phyloP scores from a whole-genome alignment of 92 coral and sea anemone species.

The Paragorgia papillata region DNA sequence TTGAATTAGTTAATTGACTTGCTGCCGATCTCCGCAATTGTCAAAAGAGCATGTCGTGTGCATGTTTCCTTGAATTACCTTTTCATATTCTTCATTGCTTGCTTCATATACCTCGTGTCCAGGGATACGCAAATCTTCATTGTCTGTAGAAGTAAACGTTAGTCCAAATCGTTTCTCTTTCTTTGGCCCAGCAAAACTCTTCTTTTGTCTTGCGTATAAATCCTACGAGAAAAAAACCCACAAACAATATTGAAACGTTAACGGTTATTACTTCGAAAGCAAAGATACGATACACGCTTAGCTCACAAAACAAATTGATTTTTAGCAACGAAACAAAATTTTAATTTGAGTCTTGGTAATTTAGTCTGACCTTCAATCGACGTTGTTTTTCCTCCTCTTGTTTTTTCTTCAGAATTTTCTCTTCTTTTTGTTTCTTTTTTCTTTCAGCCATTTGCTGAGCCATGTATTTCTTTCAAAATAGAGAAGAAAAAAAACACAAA shows the following conservation, averaged over 20 bases:
- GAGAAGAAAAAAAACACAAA: constrained; percentile 4
- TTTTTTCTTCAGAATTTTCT: constrained; percentile 72
- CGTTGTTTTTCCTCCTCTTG: constrained; percentile 79
- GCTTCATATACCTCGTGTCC: constrained; percentile 38
- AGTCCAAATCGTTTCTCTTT: constrained; percentile 70
- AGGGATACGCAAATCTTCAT: constrained; percentile 20
- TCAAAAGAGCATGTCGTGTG: too few species aligned
- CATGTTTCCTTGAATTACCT: too few species aligned
- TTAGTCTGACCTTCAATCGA: constrained; percentile 66
- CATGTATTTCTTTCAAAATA: constrained; percentile 99
- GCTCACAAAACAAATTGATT: too few species aligned
- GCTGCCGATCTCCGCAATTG: too few species aligned
- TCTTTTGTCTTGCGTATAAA: constrained; percentile 83
- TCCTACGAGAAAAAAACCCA: constrained; percentile 52
- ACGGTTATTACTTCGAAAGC: too few species aligned
- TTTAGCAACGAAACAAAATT: too few species aligned
- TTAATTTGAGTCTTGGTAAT: too few species aligned
- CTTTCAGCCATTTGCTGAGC: constrained; percentile 87
- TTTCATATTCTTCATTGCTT: not conserved
- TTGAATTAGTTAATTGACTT: too few species aligned
- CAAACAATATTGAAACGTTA: not conserved
- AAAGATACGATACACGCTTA: too few species aligned
- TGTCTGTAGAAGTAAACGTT: constrained; percentile 76
- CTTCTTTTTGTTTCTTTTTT: constrained; percentile 78
- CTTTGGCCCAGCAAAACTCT: constrained; percentile 66